phyloP scores from a whole-genome alignment of 1,140 invertebrate genomes.

The Holcopasites calliopsidis region DNA sequence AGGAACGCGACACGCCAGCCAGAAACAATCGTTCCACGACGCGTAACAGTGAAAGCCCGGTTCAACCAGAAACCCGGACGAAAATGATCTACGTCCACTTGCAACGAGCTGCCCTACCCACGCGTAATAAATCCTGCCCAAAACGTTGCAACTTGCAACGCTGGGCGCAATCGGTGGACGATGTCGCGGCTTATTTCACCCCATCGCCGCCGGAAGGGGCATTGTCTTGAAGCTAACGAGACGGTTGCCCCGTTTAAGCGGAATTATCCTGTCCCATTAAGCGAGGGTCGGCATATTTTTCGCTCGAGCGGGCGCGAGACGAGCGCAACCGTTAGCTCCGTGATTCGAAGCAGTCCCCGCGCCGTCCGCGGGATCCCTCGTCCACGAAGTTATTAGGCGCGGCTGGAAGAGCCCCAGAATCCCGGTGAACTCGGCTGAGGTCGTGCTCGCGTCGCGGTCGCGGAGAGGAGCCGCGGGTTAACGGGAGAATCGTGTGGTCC shows the following conservation, averaged over 20 bases:
- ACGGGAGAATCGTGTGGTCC: slow-evolving; percentile 53
- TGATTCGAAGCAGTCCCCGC: slow-evolving; percentile 16
- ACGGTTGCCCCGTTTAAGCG: slow-evolving; percentile 28
- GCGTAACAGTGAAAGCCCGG: slow-evolving; percentile 53
- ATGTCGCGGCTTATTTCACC: slow-evolving; percentile 39
- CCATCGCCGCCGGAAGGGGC: background rate
- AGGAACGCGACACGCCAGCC: slow-evolving; percentile 38
- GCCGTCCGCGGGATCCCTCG: slow-evolving; percentile 13
- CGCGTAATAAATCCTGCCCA: slow-evolving; percentile 33
- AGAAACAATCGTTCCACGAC: slow-evolving; percentile 41
- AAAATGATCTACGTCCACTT: slow-evolving; percentile 40
- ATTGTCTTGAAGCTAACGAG: slow-evolving; percentile 39
- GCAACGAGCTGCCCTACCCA: slow-evolving; percentile 21
- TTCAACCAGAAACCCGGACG: slow-evolving; percentile 51
- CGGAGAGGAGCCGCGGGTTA: slow-evolving; percentile 42
- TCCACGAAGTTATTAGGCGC: slow-evolving; percentile 45
- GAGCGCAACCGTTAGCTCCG: background rate
- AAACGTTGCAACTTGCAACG: slow-evolving; percentile 48
- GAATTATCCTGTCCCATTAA: slow-evolving; percentile 45
- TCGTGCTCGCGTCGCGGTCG: slow-evolving; percentile 36
- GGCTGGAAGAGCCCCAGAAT: slow-evolving; percentile 41
- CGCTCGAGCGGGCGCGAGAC: slow-evolving; percentile 5
- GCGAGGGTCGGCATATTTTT: background rate
- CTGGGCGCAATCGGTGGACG: slow-evolving; percentile 32
- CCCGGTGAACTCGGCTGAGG: slow-evolving; percentile 16